Conservation (phyloP, 2,113 vertebrate genomes). For the Mesembrinibis cayennensis region DNA sequence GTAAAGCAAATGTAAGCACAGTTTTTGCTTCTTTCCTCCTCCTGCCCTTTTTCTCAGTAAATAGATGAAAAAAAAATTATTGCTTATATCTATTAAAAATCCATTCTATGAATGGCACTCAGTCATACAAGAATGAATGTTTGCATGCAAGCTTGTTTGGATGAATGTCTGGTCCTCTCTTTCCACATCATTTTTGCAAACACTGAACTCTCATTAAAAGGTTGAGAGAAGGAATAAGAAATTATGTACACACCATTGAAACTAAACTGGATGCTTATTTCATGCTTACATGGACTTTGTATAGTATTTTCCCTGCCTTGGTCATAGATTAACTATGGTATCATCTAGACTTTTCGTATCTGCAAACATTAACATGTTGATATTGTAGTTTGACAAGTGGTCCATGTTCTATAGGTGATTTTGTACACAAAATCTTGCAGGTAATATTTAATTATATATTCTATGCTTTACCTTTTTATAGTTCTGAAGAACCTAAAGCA, state of each 20-base stretch:
- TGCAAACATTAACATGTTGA: not conserved
- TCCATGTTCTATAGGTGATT: not conserved
- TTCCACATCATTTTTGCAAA: not conserved
- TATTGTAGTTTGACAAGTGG: not conserved
- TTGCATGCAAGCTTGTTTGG: not conserved
- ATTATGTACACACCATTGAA: not conserved
- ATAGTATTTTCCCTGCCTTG: not conserved
- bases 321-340: not conserved
- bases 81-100: not conserved
- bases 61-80: not conserved
- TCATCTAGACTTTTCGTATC: not conserved
- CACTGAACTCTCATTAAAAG: not conserved
- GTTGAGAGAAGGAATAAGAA: not conserved
- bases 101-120: not conserved
- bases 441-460: conserved; percentile 3
- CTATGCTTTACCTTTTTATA: conserved; percentile 66
- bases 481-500: conserved; percentile 86
- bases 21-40: not conserved
- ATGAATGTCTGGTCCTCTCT: not conserved
- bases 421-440: not conserved
- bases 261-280: not conserved
- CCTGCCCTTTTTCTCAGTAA: not conserved
- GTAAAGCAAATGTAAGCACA: conserved; percentile 89
- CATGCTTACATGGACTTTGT: not conserved
- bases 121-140: not conserved